Conservation (phyloP, 2,888 invertebrate genomes). For the Epirrhoe tristata region DNA sequence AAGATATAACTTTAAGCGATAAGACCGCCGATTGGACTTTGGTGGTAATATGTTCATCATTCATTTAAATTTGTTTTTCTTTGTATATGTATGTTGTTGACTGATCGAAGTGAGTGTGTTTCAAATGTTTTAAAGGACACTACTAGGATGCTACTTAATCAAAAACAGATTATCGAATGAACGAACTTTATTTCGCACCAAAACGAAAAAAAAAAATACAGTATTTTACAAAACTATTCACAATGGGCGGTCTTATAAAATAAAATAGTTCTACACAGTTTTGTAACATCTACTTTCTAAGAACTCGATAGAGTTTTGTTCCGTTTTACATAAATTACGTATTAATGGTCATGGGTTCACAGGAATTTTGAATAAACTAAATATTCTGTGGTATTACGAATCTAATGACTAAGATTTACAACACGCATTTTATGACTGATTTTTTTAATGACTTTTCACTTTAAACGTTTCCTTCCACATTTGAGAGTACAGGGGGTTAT, state of each 20-base stretch:
- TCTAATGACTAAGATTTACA: not conserved
- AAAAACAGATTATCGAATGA: slow-evolving; percentile 32
- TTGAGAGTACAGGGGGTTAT: too few relatives aligned
- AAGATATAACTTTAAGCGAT: slow-evolving; percentile 11
- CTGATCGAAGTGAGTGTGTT: not conserved
- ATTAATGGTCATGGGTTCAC: slow-evolving; percentile 3
- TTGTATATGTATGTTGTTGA: not conserved
- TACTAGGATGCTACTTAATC: slow-evolving; percentile 29
- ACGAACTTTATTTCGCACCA: slow-evolving; percentile 35
- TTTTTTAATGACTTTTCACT: not conserved
- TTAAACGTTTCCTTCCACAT: not conserved
- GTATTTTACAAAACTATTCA: slow-evolving; percentile 16
- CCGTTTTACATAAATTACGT: slow-evolving; percentile 9
- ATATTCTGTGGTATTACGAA: not conserved
- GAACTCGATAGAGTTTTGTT: slow-evolving; percentile 1
- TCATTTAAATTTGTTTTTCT: slow-evolving; percentile 8
- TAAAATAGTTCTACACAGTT: slow-evolving; percentile 30
- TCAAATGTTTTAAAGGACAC: slow-evolving; percentile 23
- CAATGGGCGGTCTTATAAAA: slow-evolving; percentile 32
- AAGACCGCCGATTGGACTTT: slow-evolving; percentile 32
- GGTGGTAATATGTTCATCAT: slow-evolving; percentile 11
- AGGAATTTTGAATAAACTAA: not conserved
- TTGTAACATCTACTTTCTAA: slow-evolving; percentile 15
- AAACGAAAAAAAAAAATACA: slow-evolving; percentile 30
- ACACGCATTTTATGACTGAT: not conserved